Percentiles rank a stretch among this genome's conserved stretches.
phyloP scores from a whole-genome alignment of 2,113 vertebrate genomes.

The Albula goreensis region DNA sequence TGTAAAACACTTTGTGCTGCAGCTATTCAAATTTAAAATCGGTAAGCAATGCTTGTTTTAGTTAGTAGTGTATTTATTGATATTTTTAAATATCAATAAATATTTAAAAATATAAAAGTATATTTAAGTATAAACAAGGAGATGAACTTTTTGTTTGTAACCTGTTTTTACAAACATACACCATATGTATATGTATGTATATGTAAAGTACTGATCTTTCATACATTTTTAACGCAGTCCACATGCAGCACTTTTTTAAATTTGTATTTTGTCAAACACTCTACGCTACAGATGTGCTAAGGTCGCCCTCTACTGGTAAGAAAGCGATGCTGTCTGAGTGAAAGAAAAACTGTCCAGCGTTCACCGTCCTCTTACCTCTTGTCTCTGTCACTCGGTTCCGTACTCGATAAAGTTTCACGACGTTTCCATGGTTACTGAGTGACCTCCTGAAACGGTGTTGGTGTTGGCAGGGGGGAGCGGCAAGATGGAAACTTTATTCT shows the following conservation, averaged over 20 bases:
- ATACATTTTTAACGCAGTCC: neutral
- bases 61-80: too few species aligned
- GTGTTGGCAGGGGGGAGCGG: neutral
- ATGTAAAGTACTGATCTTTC: neutral
- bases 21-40: too few species aligned
- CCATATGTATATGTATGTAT: too few species aligned
- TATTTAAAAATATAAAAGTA: too few species aligned
- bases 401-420: slow-evolving; percentile 32
- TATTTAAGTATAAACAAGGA: neutral
- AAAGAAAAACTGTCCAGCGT: slow-evolving; percentile 42
- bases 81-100: too few species aligned
- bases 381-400: slow-evolving; percentile 48
- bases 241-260: slow-evolving; percentile 28
- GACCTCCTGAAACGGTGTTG: slow-evolving; percentile 25
- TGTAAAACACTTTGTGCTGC: too few species aligned
- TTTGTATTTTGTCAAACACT: slow-evolving; percentile 59
- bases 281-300: slow-evolving; percentile 69
- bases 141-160: neutral
- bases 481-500: neutral
- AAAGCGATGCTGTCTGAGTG: slow-evolving; percentile 55
- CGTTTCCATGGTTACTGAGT: slow-evolving; percentile 43
- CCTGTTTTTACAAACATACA: too few species aligned
- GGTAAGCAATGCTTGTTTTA: too few species aligned
- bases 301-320: slow-evolving; percentile 73
- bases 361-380: slow-evolving; percentile 24